Evolutionary conservation across 2,888 invertebrate genomes (phyloP), one percentile per base, ranked within the genome.

Genomic region (Phalera bucephala): DNA sequence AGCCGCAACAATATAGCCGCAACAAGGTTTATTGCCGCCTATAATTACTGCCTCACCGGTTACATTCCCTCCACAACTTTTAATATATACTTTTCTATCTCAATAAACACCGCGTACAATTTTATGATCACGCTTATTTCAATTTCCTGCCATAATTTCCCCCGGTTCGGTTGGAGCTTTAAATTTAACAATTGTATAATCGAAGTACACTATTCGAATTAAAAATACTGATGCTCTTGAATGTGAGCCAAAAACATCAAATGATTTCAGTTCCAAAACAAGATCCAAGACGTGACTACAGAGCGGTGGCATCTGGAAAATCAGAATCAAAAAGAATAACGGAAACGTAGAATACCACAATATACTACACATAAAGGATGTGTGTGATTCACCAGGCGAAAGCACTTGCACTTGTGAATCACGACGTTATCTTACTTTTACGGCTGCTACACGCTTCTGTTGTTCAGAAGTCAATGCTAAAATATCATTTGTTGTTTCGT

Each of bases 321-420:
- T 72, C 57, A 50, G 62, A 68, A 61, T 76, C 59, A 80, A 80
- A 81, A 80, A 77, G 72, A 76, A 72, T 68, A 76, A 77, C 72
- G 71, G 71, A 76, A 74, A 71, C 45, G 54, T 59, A 43, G 46
- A 66, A 56, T 59, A 63, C 58, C 62, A 72, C 72, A 64, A 61
- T 65, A 64, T 64, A 61, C 62, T 48, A 49, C 67, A 71, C 69
- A 76, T 72, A 72, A 71, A 71, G 73, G 70, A 73, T 64, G 72
- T 82, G 85, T 64, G 72, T 82, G 85, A 82, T 71, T 85, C 82
- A 75, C 60, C 42, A 51, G 65, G 58, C 66, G 67, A 73, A 79
- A 80, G 72, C 76, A 71, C 60, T 69, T 60, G 66, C 62, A 63
- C 60, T 66, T 55, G 60, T 29, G 80, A 81, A 59, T 76, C 73